Conservation (phyloP, 1,140 invertebrate genomes). For the Apis mellifera region Amel_HAv3.1 CM009931.2:19188501-19189000, state of each 20-base stretch:
- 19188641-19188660: neutral
- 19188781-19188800: neutral
- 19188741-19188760: neutral
- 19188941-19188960: neutral
- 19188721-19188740: constrained; percentile 1
- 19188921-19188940: neutral
- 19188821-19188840: neutral
- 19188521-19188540: too few relatives aligned
- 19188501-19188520: too few relatives aligned
- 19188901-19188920: neutral
- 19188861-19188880: neutral
- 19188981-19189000: neutral
- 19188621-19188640: too few relatives aligned
- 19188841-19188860: constrained; percentile 22
- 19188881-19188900: neutral
- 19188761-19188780: too few relatives aligned
- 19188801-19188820: neutral
- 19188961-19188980: neutral
- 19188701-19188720: neutral
- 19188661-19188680: too few relatives aligned
- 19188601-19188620: too few relatives aligned
- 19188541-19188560: too few relatives aligned
- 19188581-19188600: too few relatives aligned
- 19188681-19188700: too few relatives aligned
- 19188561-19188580: too few relatives aligned